Evolutionary conservation across 2,113 vertebrate genomes (phyloP).

Genomic region (Brachypteracias leptosomus): DNA sequence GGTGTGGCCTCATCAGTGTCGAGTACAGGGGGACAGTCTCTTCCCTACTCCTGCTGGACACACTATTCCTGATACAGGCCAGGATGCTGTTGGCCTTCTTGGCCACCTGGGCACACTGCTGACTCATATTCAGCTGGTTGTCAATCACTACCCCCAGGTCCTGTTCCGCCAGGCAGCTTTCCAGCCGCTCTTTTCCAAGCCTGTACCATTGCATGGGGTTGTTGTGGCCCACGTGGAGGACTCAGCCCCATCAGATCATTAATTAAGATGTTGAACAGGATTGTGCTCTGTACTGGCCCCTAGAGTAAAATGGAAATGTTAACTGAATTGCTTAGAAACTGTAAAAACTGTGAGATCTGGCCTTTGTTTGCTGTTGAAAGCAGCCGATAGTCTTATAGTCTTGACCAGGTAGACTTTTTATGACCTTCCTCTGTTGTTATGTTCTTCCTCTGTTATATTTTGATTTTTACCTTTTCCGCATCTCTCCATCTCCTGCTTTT

Average conservation of each 20-base stretch:
- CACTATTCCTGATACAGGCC: too few relatives aligned
- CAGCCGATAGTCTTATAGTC: not conserved
- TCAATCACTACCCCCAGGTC: too few relatives aligned
- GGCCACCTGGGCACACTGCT: too few relatives aligned
- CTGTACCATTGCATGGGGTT: too few relatives aligned
- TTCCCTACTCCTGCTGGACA: too few relatives aligned
- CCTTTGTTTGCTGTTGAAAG: not conserved
- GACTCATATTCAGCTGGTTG: too few relatives aligned
- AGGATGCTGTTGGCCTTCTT: too few relatives aligned
- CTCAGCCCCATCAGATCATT: not conserved
- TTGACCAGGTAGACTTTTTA: not conserved
- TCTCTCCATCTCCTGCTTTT: not conserved
- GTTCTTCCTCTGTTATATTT: not conserved
- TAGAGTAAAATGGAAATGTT: not conserved
- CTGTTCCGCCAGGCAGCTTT: too few relatives aligned
- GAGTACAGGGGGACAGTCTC: too few relatives aligned
- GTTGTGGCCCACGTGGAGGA: too few relatives aligned
- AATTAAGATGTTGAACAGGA: not conserved
- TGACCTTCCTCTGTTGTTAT: not conserved
- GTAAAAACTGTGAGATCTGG: not conserved
- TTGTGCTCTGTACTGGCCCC: not conserved
- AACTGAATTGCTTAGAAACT: not conserved
- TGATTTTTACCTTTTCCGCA: not conserved
- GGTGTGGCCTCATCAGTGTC: too few relatives aligned
- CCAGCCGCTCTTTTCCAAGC: too few relatives aligned